Evolutionary conservation across 2,888 invertebrate genomes (phyloP).

Genomic region (Drosophila lutescens): DNA sequence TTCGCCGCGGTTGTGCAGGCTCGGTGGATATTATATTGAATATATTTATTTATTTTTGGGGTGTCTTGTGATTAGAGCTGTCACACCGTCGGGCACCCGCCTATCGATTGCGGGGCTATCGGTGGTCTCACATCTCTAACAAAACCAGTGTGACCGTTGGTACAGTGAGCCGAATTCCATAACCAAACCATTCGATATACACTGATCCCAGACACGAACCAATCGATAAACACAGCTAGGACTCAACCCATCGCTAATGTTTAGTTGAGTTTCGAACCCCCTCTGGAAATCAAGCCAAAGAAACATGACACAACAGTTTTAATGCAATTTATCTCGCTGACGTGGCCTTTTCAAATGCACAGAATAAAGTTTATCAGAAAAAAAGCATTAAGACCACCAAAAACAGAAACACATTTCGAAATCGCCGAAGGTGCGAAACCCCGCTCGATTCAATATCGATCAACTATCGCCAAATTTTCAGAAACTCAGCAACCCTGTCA

Average conservation of each 20-base stretch:
- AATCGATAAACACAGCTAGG: no score
- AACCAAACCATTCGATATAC: neutral
- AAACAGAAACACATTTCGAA: neutral
- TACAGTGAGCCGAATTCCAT: neutral
- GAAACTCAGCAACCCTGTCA: constrained; percentile 19
- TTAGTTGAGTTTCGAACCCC: neutral
- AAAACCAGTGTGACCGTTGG: neutral
- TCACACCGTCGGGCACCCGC: neutral
- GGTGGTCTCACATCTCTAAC: neutral
- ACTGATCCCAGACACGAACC: no score
- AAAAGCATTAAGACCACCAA: neutral
- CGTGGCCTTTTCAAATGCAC: neutral
- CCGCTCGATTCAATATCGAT: neutral
- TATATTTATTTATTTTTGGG: constrained; percentile 7
- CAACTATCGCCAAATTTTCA: neutral
- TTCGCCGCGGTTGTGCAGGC: neutral
- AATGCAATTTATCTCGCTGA: neutral
- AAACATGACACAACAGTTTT: neutral
- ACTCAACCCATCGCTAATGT: neutral
- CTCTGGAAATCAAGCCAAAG: neutral
- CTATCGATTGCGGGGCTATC: neutral
- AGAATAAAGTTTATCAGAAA: no score
- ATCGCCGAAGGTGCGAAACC: neutral
- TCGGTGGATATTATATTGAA: neutral
- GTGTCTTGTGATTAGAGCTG: constrained; percentile 24